These are phyloP conservation scores for Centropristis striata DNA, from an alignment of 2,113 vertebrate species.

Conservation along the genomic window DNA sequence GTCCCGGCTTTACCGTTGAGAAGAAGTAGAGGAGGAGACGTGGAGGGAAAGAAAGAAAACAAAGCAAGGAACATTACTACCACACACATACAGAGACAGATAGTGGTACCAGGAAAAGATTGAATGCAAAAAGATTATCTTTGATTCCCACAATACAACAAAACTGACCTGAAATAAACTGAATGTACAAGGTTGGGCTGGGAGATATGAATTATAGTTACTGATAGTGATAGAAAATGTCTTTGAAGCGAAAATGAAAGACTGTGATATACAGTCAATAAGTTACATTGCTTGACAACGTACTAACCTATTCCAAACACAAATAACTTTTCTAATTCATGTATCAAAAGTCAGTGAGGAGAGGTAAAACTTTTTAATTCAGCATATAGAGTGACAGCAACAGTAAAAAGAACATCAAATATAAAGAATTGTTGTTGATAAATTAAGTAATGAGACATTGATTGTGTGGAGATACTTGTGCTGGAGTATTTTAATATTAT, in stretches of 20 bases:
- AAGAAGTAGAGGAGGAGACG: conserved; percentile 9
- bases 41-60: conserved; percentile 25
- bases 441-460: too few relatives aligned
- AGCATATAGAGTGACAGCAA: too few relatives aligned
- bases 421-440: too few relatives aligned
- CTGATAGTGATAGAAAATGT: background rate
- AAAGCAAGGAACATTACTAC: conserved; percentile 20
- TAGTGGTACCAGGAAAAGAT: background rate
- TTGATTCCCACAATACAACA: background rate
- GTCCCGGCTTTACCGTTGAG: conserved; percentile 38
- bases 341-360: background rate
- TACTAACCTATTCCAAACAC: background rate
- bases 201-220: background rate
- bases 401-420: too few relatives aligned
- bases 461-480: too few relatives aligned
- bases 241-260: background rate
- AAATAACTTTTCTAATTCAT: background rate
- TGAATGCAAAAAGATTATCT: conserved; percentile 30
- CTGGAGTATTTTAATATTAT: too few relatives aligned
- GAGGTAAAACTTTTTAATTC: too few relatives aligned
- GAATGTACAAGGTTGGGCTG: background rate
- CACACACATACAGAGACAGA: background rate
- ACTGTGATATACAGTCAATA: background rate
- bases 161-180: conserved; percentile 14
- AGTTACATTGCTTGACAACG: background rate